Conservation (phyloP, 2,888 invertebrate species). For the Dicyrtoma fusca region DNA sequence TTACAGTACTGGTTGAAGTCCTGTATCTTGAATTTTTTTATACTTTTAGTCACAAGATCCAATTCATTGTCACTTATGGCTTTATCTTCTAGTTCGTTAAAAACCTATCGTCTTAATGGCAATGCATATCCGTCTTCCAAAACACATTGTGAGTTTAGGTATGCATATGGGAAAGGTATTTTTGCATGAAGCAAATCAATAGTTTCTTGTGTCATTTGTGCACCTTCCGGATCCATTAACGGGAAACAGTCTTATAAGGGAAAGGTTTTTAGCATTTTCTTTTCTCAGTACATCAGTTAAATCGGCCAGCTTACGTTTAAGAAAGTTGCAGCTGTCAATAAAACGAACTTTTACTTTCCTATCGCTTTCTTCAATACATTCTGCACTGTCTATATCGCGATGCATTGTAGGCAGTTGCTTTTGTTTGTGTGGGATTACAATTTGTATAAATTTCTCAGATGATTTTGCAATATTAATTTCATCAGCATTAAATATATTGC, state of each 20-base stretch:
- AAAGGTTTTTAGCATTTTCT: not conserved
- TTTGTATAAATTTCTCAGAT: conserved; percentile 1
- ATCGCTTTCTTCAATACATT: no score
- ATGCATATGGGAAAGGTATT: not conserved
- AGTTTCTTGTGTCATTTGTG: not conserved
- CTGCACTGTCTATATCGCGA: no score
- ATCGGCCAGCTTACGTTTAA: not conserved
- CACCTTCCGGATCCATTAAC: no score
- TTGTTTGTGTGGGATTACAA: not conserved
- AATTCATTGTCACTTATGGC: not conserved
- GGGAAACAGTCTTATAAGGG: no score
- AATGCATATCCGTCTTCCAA: not conserved
- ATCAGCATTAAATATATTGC: not conserved
- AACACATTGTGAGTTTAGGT: not conserved
- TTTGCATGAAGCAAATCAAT: not conserved
- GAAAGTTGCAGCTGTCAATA: conserved; percentile 6
- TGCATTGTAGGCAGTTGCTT: no score
- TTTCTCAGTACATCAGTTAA: not conserved
- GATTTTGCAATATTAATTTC: not conserved
- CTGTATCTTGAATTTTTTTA: not conserved
- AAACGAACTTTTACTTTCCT: not conserved
- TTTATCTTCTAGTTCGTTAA: not conserved
- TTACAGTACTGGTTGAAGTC: not conserved
- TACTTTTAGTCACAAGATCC: not conserved
- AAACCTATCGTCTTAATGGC: not conserved